Percentiles rank a stretch among this genome's conserved stretches.
Evolutionary conservation across 2,888 invertebrate species (phyloP).

Genomic region (Dynastes maya): DNA sequence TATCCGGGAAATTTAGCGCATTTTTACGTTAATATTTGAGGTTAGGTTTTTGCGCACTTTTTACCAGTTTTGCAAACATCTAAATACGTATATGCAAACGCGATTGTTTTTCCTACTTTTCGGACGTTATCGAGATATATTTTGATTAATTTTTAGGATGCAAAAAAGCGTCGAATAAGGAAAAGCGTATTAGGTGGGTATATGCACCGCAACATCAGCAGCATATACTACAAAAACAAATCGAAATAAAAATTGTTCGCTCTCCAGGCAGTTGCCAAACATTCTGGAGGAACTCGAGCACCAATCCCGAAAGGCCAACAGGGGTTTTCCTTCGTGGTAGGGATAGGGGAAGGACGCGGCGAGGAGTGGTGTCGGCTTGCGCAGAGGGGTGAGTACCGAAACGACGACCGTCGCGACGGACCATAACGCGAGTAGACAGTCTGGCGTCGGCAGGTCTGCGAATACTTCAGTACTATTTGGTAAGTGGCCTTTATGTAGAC

Average conservation of each 20-base stretch:
- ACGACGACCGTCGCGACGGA: constrained; percentile 77
- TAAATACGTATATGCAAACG: no score
- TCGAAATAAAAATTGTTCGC: constrained; percentile 56
- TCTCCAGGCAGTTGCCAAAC: constrained; percentile 57
- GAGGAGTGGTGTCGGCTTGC: constrained; percentile 66
- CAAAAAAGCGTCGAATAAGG: not conserved
- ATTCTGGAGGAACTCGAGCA: constrained; percentile 62
- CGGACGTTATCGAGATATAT: not conserved
- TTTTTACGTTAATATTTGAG: constrained; percentile 12
- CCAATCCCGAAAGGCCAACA: constrained; percentile 52
- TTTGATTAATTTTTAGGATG: not conserved
- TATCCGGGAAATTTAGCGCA: not conserved
- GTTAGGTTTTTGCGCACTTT: constrained; percentile 12
- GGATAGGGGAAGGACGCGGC: constrained; percentile 49
- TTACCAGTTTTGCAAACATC: not conserved
- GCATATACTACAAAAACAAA: constrained; percentile 47
- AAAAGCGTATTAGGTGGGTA: constrained; percentile 4
- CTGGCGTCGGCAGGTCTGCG: constrained; percentile 71
- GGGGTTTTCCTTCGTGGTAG: constrained; percentile 42
- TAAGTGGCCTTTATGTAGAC: constrained; percentile 59
- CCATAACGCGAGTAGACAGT: constrained; percentile 72
- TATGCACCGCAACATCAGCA: constrained; percentile 33
- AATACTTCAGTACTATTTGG: constrained; percentile 62
- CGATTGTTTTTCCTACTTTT: not conserved
- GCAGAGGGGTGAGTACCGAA: constrained; percentile 75